Base-by-base conservation (phyloP, 1,140 invertebrate species). In the Contarinia nasturtii region DNA sequence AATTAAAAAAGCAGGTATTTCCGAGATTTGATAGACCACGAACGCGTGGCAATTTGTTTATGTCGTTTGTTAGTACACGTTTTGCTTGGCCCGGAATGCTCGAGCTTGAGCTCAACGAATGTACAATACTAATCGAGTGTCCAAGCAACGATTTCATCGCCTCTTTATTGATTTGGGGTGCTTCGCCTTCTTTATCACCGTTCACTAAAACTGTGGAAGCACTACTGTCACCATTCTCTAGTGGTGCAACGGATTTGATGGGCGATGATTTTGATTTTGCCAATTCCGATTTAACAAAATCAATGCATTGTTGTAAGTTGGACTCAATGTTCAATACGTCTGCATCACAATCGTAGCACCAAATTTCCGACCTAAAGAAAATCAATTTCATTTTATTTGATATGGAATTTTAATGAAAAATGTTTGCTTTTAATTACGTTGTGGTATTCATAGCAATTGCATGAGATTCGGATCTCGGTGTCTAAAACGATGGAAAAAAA, bases 1-100 rank as follows among this genome's bases (percentile, higher is more conserved):
- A 85, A 71, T 96, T 96, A 57, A 94, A 93, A 68, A 93, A 97
- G 64, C 92, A 96, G 1, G 91, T 95, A 60, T 95, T 94, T 48
- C 92, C 91, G 61, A 95, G 69, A 73, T 96, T 95, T 34, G 65
- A 64, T 44, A 91, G 65, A 12, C 86, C 86, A 67, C 75, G 66
- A 0, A 76, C 72, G 17, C 74, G 59, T 0, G 70, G 70, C 48
- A 74, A 57, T 0, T 50, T 47, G 7, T 33, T 17, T 14, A 42
- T 18, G 14, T 44, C 17, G 12, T n/a, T 18, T 3, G 17, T 18
- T 18, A 21, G 41, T 14, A 12, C 14, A 45, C 52, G 48, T 33
- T 53, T 52, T 37, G 15, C 7, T n/a, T 33, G 37, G 40, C 46
- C 50, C 33, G 7, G 14, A 33, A 42, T 14, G 48, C n/a, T 34